Evolutionary conservation across 2,888 invertebrate species (phyloP).

Genomic region (Pandemis heparana): DNA sequence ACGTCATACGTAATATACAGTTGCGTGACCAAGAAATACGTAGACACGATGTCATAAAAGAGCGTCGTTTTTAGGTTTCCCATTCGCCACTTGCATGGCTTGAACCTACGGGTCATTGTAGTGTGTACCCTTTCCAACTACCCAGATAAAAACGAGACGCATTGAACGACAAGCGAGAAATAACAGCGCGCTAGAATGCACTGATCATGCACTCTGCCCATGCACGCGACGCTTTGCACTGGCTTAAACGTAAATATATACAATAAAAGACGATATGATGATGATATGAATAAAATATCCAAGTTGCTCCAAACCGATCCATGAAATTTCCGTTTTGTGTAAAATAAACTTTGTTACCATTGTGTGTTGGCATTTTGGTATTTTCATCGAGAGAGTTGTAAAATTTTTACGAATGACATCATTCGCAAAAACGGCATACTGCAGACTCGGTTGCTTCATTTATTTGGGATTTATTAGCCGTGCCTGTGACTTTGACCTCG

Average conservation of each 20-base stretch:
- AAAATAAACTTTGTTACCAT: no score
- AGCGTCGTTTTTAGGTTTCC: constrained; percentile 46
- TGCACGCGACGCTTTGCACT: constrained; percentile 50
- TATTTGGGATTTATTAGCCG: neutral
- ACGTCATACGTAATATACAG: neutral
- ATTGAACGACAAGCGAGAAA: neutral
- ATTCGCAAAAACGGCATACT: neutral
- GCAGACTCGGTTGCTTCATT: neutral
- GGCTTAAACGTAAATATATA: constrained; percentile 48
- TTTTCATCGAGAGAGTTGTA: constrained; percentile 1
- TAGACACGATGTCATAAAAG: constrained; percentile 14
- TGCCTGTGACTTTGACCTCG: no score
- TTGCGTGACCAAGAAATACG: constrained; percentile 25
- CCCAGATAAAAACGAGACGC: neutral
- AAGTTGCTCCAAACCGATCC: neutral
- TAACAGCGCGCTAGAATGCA: constrained; percentile 44
- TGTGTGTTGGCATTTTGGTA: neutral
- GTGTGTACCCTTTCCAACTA: neutral
- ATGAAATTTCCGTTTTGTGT: neutral
- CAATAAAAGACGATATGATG: constrained; percentile 48
- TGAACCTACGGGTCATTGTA: constrained; percentile 8
- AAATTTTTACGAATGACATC: neutral
- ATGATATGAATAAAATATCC: constrained; percentile 24
- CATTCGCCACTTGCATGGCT: constrained; percentile 46
- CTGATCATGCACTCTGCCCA: constrained; percentile 57